Evolutionary conservation across 2,888 invertebrate genomes (phyloP).

Genomic region (Euproctis similis): DNA sequence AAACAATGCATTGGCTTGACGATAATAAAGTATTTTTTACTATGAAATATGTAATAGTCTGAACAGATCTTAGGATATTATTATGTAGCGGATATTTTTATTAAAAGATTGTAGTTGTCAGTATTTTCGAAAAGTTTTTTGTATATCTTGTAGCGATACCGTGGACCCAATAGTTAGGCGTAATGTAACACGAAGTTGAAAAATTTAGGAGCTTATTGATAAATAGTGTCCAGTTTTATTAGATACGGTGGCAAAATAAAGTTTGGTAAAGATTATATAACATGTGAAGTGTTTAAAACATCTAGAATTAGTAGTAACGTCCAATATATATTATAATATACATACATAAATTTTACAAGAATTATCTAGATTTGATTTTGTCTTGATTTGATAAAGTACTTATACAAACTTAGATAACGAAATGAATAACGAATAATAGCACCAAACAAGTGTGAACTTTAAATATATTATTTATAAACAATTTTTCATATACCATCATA

Average conservation of each 20-base stretch:
- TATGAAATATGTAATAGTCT: slow-evolving; percentile 42
- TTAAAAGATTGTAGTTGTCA: slow-evolving; percentile 56
- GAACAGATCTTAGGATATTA: slow-evolving; percentile 49
- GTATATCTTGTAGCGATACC: slow-evolving; percentile 49
- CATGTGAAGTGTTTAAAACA: slow-evolving; percentile 30
- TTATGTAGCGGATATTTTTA: slow-evolving; percentile 66
- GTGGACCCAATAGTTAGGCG: slow-evolving; percentile 65
- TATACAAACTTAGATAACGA: neutral
- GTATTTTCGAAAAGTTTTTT: slow-evolving; percentile 64
- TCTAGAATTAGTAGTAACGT: slow-evolving; percentile 58
- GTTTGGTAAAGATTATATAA: slow-evolving; percentile 20
- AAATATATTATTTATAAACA: no score
- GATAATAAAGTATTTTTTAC: slow-evolving; percentile 34
- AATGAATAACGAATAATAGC: neutral
- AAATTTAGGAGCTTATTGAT: slow-evolving; percentile 60
- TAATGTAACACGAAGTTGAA: slow-evolving; percentile 66
- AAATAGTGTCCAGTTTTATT: slow-evolving; percentile 32
- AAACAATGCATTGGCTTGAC: slow-evolving; percentile 26
- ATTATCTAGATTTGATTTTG: neutral
- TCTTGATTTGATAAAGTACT: neutral
- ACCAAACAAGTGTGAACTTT: neutral
- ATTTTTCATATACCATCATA: no score
- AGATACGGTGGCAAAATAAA: slow-evolving; percentile 14
- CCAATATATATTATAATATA: slow-evolving; percentile 41
- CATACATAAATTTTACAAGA: slow-evolving; percentile 10